Base-by-base conservation (phyloP, 2,888 invertebrate species). In the Agapostemon virescens region DNA sequence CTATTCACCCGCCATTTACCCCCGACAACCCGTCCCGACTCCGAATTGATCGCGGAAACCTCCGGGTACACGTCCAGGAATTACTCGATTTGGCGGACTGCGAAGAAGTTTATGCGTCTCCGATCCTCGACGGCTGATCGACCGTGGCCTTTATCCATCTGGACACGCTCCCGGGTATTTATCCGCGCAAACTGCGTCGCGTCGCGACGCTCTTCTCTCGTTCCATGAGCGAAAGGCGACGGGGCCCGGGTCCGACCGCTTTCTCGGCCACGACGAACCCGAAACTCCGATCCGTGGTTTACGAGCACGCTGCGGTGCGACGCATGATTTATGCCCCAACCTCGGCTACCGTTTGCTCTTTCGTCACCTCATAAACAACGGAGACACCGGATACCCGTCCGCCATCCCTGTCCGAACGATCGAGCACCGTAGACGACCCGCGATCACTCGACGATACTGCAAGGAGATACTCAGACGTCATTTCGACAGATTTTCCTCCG, bases 1-100 rank as follows among this genome's bases (percentile, higher is more conserved):
- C 73, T 80, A 69, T 80, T 77, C 74, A 69, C 74, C 74, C 76
- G 61, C 78, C 78, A 82, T 83, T 83, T 78, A 66, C 69, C 67
- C 66, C 61, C 78, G 74, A 69, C 74, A 69, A 72, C 83, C 55
- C 55, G 26, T 17, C 55, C 55, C 26, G 69, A 66, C 26, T 55
- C 15, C 71, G 83, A 82, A 83, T 83, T 73, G 82, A 82, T 78
- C 79, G 74, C 52, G 52, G n/a, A 4, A 40, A 23, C n/a, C n/a
- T n/a, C 64, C 42, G 23, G 38, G 64, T 77, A 55, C 26, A 26
- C 55, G 55, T 42, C 45, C 49, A 66, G 69, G 55, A 78, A 78
- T 82, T 67, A 69, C 78, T 55, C 82, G 74, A 82, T 83, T 81
- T 64, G 71, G 74, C 82, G 69, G 55, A 66, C 67, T 30, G 5